Evolutionary conservation across 1,140 invertebrate genomes (phyloP).

Genomic region (Camponotus pennsylvanicus): DNA sequence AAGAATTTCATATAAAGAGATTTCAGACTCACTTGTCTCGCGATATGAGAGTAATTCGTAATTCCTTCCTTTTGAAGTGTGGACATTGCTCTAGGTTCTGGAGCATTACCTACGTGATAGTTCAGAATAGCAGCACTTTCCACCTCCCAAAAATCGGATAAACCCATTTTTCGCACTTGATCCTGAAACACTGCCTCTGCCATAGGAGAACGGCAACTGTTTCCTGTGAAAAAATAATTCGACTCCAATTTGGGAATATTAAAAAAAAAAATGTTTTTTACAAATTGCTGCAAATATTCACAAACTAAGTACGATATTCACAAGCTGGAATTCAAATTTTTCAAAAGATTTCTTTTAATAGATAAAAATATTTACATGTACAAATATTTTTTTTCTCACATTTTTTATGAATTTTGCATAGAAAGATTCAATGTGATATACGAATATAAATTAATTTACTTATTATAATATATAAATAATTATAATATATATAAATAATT

Average conservation of each 20-base stretch:
- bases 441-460: too few species aligned
- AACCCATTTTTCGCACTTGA: constrained; percentile 88
- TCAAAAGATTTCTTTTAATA: too few species aligned
- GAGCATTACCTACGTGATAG: constrained; percentile 94
- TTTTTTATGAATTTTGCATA: too few species aligned
- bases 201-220: constrained; percentile 98
- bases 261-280: background rate
- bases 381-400: too few species aligned
- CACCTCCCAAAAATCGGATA: constrained; percentile 91
- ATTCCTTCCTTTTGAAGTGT: constrained; percentile 90
- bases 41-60: constrained; percentile 91
- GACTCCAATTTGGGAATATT: background rate
- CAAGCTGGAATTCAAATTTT: too few species aligned
- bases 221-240: constrained; percentile 87
- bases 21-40: constrained; percentile 89
- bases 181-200: constrained; percentile 96
- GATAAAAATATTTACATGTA: too few species aligned
- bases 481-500: too few species aligned
- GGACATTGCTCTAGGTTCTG: constrained; percentile 91
- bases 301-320: too few species aligned
- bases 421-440: too few species aligned
- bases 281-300: too few species aligned
- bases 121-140: constrained; percentile 95
- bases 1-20: background rate
- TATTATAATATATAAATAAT: too few species aligned